Conservation (phyloP, 1,140 invertebrate species). For the Arion vulgaris region DNA sequence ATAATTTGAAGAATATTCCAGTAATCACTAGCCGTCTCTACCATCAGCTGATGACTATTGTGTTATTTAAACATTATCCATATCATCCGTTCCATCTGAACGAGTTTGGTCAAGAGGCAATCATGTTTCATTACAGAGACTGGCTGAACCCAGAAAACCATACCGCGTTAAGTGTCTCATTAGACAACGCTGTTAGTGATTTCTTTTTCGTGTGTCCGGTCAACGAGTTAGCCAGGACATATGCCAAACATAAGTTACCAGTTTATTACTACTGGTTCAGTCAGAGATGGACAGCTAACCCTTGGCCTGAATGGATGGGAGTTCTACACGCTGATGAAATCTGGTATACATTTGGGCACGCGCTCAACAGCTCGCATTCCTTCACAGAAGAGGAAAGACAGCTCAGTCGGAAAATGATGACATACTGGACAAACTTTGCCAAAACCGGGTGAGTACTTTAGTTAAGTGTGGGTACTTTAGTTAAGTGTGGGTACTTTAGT, state of each 20-base stretch:
- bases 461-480: too few relatives aligned
- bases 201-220: constrained; percentile 96
- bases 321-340: constrained; percentile 97
- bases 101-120: constrained; percentile 86
- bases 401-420: constrained; percentile 91
- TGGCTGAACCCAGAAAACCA: constrained; percentile 91
- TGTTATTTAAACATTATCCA: constrained; percentile 53
- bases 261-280: constrained; percentile 95
- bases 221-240: constrained; percentile 91
- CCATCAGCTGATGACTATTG: not conserved
- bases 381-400: constrained; percentile 91
- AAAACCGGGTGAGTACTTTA: constrained; percentile 87
- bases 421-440: constrained; percentile 95
- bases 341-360: constrained; percentile 91
- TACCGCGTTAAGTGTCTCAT: constrained; percentile 84
- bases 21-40: not conserved
- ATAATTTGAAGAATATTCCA: not conserved
- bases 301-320: constrained; percentile 96
- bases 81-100: constrained; percentile 76
- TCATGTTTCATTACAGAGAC: constrained; percentile 92
- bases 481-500: too few relatives aligned
- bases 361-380: constrained; percentile 83
- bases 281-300: constrained; percentile 85
- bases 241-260: constrained; percentile 85
- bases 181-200: constrained; percentile 96